Evolutionary conservation across 2,113 vertebrate genomes (phyloP).

Genomic region (Oreochromis aureus): DNA sequence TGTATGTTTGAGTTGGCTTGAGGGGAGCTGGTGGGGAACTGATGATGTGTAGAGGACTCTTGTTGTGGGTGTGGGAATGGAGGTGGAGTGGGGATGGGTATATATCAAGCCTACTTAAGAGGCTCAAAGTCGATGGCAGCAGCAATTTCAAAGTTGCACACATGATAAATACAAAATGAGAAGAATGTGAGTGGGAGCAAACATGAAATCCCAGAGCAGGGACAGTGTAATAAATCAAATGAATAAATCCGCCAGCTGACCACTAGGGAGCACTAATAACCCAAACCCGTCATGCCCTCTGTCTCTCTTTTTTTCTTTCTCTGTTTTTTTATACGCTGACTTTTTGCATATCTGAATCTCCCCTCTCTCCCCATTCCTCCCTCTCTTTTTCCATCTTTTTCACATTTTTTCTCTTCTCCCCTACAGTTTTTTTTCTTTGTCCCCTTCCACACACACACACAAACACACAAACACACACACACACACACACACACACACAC

Average conservation of each 20-base stretch:
- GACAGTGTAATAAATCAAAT: conserved; percentile 43
- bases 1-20: neutral
- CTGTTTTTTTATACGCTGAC: neutral
- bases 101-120: conserved; percentile 51
- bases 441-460: neutral
- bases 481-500: neutral
- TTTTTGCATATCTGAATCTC: neutral
- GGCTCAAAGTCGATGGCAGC: conserved; percentile 39
- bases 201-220: conserved; percentile 44
- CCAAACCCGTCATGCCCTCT: conserved; percentile 25
- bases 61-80: neutral
- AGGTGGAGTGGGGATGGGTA: neutral
- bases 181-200: conserved; percentile 16
- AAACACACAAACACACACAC: neutral
- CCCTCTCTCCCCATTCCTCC: neutral
- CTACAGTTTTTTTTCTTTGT: conserved; percentile 4
- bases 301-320: neutral
- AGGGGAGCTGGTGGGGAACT: neutral
- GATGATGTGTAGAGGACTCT: neutral
- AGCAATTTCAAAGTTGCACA: conserved; percentile 42
- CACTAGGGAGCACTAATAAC: conserved; percentile 63
- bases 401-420: neutral
- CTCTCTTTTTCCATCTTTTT: neutral
- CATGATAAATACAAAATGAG: conserved; percentile 37
- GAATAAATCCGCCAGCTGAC: conserved; percentile 36